These are phyloP conservation scores for Pherbina coryleti DNA, from an alignment of 2,888 invertebrate species.

Conservation along the genomic window DNA sequence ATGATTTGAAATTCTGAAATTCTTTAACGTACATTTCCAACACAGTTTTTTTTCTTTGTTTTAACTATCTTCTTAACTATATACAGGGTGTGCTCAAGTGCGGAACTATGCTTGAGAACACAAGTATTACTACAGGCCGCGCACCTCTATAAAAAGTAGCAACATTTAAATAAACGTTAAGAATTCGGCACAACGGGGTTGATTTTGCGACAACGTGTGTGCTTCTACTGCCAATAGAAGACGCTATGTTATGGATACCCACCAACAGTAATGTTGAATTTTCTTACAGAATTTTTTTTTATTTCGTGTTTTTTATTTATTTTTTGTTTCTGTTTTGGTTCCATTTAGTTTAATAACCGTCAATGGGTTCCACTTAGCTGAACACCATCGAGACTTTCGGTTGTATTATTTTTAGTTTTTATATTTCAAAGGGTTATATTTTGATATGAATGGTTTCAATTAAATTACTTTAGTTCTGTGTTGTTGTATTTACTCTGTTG, in stretches of 20 bases:
- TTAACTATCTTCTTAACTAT: not conserved
- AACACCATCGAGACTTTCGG: constrained; percentile 45
- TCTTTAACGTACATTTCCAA: not conserved
- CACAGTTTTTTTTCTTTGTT: not conserved
- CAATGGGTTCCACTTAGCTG: constrained; percentile 59
- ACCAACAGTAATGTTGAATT: not conserved
- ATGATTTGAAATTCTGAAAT: no score
- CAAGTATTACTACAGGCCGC: not conserved
- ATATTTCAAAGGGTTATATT: not conserved
- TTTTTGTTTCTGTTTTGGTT: constrained; percentile 21
- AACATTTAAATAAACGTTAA: constrained; percentile 13
- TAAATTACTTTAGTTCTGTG: not conserved
- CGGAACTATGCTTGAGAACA: constrained; percentile 59
- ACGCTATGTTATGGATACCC: not conserved
- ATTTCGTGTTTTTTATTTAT: constrained; percentile 11
- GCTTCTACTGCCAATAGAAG: constrained; percentile 9
- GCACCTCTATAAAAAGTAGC: not conserved
- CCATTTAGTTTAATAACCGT: constrained; percentile 59
- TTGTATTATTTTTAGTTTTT: constrained; percentile 14
- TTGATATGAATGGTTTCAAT: not conserved
- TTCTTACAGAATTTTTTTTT: not conserved
- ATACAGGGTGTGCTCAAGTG: constrained; percentile 49
- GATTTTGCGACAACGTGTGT: constrained; percentile 7
- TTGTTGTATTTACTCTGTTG: not conserved
- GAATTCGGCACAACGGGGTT: constrained; percentile 20